Conservation (phyloP, 2,113 vertebrate genomes). For the Stegostoma tigrinum region DNA sequence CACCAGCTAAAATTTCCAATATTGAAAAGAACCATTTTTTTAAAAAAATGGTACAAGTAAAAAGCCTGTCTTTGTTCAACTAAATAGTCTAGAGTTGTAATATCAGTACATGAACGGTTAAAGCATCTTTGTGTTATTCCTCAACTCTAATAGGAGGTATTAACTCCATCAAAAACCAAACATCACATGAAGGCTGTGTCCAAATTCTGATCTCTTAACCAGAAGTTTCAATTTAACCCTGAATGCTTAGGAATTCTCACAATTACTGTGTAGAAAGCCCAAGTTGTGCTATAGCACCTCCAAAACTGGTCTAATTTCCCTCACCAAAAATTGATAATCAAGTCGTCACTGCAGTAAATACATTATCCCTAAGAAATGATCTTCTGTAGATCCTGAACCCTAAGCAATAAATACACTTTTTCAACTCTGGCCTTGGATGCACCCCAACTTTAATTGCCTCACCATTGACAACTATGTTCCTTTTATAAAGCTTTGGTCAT, state of each 20-base stretch:
- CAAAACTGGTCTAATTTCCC: neutral
- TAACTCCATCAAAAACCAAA: neutral
- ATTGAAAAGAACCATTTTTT: neutral
- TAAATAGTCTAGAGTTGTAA: neutral
- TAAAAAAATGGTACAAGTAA: neutral
- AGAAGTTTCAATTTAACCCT: neutral
- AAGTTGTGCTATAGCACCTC: neutral
- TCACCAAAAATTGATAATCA: neutral
- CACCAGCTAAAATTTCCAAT: neutral
- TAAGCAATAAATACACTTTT: neutral
- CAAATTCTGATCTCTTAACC: neutral
- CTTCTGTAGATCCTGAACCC: neutral
- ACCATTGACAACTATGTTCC: neutral
- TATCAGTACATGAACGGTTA: neutral
- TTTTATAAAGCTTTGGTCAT: neutral
- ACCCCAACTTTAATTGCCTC: neutral
- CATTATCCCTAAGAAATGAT: neutral
- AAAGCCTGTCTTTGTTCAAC: neutral
- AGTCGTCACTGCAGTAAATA: neutral
- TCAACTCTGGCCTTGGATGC: neutral
- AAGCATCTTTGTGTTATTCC: neutral
- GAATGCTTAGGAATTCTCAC: neutral
- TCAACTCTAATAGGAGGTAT: neutral
- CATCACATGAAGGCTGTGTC: neutral
- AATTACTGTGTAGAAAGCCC: neutral